phyloP scores from a whole-genome alignment of 2,797 vertebrate species.

The Aplochiton taeniatus region DNA sequence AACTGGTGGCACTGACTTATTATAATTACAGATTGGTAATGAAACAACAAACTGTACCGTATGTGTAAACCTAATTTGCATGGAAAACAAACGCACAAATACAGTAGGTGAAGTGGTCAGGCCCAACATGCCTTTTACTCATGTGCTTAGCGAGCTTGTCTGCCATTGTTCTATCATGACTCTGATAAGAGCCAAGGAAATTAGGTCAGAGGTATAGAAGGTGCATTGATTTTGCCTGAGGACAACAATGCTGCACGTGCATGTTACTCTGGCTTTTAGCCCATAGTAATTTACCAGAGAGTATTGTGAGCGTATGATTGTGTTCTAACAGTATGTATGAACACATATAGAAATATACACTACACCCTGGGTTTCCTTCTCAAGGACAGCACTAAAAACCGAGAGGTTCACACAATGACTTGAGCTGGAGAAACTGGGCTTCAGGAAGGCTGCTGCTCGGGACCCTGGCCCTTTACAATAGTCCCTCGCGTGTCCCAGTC shows the following conservation, averaged over 20 bases:
- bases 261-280: background rate
- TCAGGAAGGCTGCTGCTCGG: conserved; percentile 48
- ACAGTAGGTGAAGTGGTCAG: too few species aligned
- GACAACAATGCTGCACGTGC: background rate
- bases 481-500: conserved; percentile 39
- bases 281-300: background rate
- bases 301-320: background rate
- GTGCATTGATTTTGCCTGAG: background rate
- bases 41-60: too few species aligned
- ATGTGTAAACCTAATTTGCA: too few species aligned
- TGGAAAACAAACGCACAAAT: too few species aligned
- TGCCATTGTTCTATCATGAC: background rate
- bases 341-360: background rate
- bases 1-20: too few species aligned
- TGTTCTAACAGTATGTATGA: background rate
- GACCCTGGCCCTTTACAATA: conserved; percentile 43
- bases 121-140: background rate
- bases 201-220: conserved; percentile 1
- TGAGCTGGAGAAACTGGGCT: conserved; percentile 42
- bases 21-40: too few species aligned
- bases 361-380: conserved; percentile 26
- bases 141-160: background rate
- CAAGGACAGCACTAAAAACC: conserved; percentile 22
- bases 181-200: background rate
- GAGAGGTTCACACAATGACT: conserved; percentile 37